phyloP scores from a whole-genome alignment of 2,113 vertebrate species.

The Anoura caudifer region DNA sequence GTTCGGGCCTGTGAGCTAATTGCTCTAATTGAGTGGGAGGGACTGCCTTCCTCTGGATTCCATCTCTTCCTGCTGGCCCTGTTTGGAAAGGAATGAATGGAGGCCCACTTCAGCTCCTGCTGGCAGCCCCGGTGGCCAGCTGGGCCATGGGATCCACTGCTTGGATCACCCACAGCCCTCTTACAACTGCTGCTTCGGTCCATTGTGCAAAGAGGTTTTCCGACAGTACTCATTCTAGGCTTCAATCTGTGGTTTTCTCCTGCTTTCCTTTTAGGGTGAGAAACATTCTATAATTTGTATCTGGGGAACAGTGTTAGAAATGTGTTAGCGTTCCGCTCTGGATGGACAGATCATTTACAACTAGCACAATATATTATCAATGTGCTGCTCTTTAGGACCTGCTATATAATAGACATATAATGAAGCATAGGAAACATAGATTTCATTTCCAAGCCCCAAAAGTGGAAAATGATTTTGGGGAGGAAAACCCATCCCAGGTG shows the following conservation, averaged over 20 bases:
- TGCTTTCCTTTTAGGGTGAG: slow-evolving; percentile 68
- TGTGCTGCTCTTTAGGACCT: slow-evolving; percentile 82
- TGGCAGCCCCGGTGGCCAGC: slow-evolving; percentile 37
- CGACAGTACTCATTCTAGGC: neutral
- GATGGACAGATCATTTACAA: slow-evolving; percentile 86
- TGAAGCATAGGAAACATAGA: slow-evolving; percentile 82
- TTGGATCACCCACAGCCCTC: neutral
- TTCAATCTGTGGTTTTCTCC: slow-evolving; percentile 9
- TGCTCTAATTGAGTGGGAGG: slow-evolving; percentile 78
- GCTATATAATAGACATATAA: slow-evolving; percentile 81
- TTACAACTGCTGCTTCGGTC: neutral
- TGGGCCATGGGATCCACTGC: neutral
- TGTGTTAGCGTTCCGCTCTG: slow-evolving; percentile 79
- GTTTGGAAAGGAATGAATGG: slow-evolving; percentile 73
- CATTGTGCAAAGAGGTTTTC: slow-evolving; percentile 66
- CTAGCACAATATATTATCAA: slow-evolving; percentile 84
- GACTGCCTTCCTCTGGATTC: slow-evolving; percentile 66
- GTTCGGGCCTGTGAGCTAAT: slow-evolving; percentile 73
- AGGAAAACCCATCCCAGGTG: neutral
- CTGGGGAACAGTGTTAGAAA: slow-evolving; percentile 78
- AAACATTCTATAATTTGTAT: slow-evolving; percentile 82
- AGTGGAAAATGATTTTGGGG: neutral
- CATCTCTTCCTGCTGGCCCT: slow-evolving; percentile 53
- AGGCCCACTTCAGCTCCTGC: slow-evolving; percentile 69
- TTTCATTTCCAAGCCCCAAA: slow-evolving; percentile 79